Conservation (phyloP, 2,888 invertebrate genomes). For the Patella depressa region DNA sequence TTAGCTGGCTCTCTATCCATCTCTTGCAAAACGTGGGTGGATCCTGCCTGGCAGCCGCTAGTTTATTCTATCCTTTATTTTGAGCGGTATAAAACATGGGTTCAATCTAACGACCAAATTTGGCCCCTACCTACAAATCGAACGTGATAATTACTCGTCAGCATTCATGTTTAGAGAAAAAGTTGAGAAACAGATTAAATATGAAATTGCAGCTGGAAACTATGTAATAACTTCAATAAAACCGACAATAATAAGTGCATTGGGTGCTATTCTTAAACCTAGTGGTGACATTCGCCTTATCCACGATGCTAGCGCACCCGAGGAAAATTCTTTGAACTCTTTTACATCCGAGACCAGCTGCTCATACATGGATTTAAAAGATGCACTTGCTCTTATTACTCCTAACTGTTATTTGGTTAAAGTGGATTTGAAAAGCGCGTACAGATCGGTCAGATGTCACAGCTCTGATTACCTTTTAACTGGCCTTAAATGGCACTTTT, state of each 20-base stretch:
- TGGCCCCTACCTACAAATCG: not conserved
- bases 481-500: conserved; percentile 9
- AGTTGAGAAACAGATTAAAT: conserved; percentile 3
- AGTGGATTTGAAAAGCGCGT: conserved; percentile 13
- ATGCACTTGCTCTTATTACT: not conserved
- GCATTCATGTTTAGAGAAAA: conserved; percentile 1
- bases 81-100: not conserved
- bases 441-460: conserved; percentile 7
- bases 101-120: not conserved
- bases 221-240: not conserved
- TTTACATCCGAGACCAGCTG: not conserved
- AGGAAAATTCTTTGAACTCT: not conserved
- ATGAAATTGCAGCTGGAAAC: not conserved
- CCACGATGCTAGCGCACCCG: conserved; percentile 8
- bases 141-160: not conserved
- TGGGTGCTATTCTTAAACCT: not conserved
- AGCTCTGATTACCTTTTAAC: not conserved
- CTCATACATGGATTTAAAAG: not conserved
- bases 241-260: not conserved
- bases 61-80: not conserved
- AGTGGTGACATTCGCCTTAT: not conserved
- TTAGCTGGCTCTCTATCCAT: too few species aligned
- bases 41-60: too few species aligned
- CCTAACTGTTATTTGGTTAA: conserved; percentile 10
- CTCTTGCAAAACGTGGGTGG: too few species aligned